These are phyloP conservation scores for Eptatretus burgeri DNA, from an alignment of 2,113 vertebrate species.

Conservation along the genomic window DNA sequence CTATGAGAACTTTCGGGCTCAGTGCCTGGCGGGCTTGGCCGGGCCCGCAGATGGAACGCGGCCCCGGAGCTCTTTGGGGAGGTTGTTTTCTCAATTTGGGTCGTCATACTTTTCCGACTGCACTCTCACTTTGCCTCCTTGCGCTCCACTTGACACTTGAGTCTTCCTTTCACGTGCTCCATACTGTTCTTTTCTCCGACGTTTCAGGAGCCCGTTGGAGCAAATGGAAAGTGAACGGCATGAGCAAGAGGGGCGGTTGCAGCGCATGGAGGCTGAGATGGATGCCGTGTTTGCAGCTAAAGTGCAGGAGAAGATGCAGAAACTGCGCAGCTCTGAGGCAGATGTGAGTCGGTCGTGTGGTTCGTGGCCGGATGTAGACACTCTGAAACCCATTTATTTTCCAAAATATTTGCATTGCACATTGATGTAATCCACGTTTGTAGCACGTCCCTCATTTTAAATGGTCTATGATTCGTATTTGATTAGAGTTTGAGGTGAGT, in stretches of 20 bases:
- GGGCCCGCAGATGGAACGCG: slow-evolving; percentile 11
- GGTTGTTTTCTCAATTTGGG: no score
- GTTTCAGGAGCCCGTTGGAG: slow-evolving; percentile 25
- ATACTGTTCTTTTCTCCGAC: background rate
- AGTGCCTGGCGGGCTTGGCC: slow-evolving; percentile 80
- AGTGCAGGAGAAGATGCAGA: slow-evolving; percentile 38
- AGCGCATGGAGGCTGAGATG: slow-evolving; percentile 40
- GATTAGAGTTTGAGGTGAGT: background rate
- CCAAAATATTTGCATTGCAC: background rate
- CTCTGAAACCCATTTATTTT: background rate
- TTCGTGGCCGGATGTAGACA: background rate
- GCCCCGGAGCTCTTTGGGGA: no score
- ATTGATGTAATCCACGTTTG: background rate
- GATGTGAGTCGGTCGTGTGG: slow-evolving; percentile 18
- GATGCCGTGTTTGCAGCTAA: slow-evolving; percentile 40
- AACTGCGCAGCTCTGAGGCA: slow-evolving; percentile 33
- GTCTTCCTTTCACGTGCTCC: background rate
- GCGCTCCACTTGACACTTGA: no score
- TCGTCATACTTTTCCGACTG: no score
- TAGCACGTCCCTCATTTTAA: background rate
- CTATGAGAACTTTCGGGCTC: slow-evolving; percentile 95
- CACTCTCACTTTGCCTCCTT: no score
- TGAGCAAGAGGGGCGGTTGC: slow-evolving; percentile 36
- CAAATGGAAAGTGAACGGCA: slow-evolving; percentile 37
- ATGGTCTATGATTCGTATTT: background rate